phyloP scores from a whole-genome alignment of 2,113 vertebrate species.

The Peromyscus californicus region DNA sequence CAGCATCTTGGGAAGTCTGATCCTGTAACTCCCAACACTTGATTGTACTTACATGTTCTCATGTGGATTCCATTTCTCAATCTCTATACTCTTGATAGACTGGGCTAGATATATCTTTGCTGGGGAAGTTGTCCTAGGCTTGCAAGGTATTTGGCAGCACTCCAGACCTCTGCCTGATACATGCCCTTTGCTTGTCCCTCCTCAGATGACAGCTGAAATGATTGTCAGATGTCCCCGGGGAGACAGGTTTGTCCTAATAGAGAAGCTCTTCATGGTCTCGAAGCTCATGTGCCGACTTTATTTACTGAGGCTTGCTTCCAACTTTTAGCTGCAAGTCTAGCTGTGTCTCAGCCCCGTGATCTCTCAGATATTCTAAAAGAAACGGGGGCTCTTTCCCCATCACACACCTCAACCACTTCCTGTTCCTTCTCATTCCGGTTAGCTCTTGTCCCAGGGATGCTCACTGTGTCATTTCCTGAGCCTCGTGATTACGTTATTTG shows the following conservation, averaged over 20 bases:
- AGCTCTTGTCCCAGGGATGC: neutral
- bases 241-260: neutral
- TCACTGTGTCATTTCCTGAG: too few relatives aligned
- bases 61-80: fast-evolving
- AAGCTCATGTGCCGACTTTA: neutral
- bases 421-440: neutral
- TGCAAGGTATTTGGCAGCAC: neutral
- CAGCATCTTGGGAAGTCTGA: neutral
- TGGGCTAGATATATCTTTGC: neutral
- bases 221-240: neutral
- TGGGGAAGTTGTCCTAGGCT: neutral
- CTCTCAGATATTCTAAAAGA: neutral
- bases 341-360: neutral
- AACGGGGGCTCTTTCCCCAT: neutral
- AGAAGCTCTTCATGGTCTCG: neutral
- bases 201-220: neutral
- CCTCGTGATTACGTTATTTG: neutral
- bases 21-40: neutral
- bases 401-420: neutral
- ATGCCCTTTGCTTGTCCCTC: too few relatives aligned
- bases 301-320: neutral
- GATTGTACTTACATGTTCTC: fast-evolving
- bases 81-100: neutral
- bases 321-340: neutral
- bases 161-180: neutral